These are phyloP conservation scores for Mormyrus hasselquistii DNA, from an alignment of 2,797 vertebrate genomes.

Conservation along the genomic window DNA sequence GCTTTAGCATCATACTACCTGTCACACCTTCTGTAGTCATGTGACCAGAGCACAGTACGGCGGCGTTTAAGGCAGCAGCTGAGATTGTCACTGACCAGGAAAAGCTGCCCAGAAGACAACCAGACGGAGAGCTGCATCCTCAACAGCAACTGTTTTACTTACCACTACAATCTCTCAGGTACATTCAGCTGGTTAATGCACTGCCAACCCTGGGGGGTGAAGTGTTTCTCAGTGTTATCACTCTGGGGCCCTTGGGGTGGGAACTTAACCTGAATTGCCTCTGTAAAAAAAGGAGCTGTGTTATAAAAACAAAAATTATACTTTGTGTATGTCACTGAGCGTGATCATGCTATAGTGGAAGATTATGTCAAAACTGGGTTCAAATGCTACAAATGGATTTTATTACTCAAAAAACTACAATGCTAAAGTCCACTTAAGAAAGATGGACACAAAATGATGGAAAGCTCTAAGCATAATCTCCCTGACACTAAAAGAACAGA, in stretches of 20 bases:
- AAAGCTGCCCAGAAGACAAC: constrained; percentile 69
- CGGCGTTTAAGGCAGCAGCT: constrained; percentile 74
- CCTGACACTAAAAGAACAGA: background rate
- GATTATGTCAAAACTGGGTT: background rate
- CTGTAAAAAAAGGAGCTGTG: background rate
- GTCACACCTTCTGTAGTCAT: constrained; percentile 60
- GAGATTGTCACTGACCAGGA: constrained; percentile 59
- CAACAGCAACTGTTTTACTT: constrained; percentile 87
- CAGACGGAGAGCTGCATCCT: constrained; percentile 78
- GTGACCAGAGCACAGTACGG: constrained; percentile 63
- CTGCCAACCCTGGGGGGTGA: background rate
- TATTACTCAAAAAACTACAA: background rate
- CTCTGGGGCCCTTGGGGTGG: background rate
- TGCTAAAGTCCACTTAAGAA: background rate
- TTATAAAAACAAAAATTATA: background rate
- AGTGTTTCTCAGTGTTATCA: background rate
- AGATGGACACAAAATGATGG: background rate
- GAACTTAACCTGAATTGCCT: background rate
- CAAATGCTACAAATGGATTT: background rate
- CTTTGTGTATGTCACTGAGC: background rate
- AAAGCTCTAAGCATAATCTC: background rate
- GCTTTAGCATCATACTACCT: background rate
- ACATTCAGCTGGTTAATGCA: constrained; percentile 24
- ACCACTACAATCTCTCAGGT: constrained; percentile 85
- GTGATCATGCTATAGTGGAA: background rate